Evolutionary conservation across 2,888 invertebrate species (phyloP).

Genomic region (Lithosia quadra): DNA sequence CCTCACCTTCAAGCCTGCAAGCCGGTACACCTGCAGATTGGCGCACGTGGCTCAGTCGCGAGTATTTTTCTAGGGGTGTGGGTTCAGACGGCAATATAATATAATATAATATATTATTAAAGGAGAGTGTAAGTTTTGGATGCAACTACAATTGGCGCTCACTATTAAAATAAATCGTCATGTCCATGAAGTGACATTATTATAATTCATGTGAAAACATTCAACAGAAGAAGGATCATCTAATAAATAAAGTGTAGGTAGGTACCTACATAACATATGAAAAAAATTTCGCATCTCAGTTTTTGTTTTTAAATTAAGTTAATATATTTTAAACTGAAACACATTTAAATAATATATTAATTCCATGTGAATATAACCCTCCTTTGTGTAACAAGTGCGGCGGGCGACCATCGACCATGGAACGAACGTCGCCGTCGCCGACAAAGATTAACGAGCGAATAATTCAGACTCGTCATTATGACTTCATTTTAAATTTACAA

Average conservation of each 20-base stretch:
- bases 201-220: too few relatives aligned
- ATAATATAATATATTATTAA: too few relatives aligned
- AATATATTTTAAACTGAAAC: conserved; percentile 46
- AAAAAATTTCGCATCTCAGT: neutral
- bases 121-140: too few relatives aligned
- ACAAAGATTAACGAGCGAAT: conserved; percentile 63
- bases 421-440: conserved; percentile 49
- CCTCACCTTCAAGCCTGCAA: neutral
- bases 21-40: neutral
- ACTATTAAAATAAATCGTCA: too few relatives aligned
- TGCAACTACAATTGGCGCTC: too few relatives aligned
- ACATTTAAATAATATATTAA: conserved; percentile 54
- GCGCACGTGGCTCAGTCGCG: neutral
- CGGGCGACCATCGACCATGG: conserved; percentile 60
- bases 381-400: conserved; percentile 57
- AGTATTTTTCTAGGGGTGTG: neutral
- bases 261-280: too few relatives aligned
- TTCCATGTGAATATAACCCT: conserved; percentile 53
- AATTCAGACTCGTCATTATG: conserved; percentile 55
- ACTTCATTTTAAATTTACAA: conserved; percentile 32
- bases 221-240: too few relatives aligned
- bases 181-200: too few relatives aligned
- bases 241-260: too few relatives aligned
- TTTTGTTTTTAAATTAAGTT: conserved; percentile 7
- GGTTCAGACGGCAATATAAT: neutral